Evolutionary conservation across 2,888 invertebrate genomes (phyloP).

Genomic region (Maniola hyperantus): DNA sequence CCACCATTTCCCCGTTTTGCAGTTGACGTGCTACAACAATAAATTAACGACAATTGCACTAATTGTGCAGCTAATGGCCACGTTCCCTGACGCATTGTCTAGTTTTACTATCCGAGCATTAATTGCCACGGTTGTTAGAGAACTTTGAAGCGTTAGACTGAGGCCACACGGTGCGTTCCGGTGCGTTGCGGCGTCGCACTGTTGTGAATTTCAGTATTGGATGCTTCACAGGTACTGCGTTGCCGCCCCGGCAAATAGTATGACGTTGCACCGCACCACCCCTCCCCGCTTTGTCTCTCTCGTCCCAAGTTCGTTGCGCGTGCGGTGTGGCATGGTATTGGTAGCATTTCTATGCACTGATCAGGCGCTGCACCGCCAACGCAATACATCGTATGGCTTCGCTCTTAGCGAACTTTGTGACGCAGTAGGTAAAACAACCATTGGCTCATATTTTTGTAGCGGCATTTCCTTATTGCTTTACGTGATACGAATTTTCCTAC

Average conservation of each 20-base stretch:
- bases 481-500: slow-evolving; percentile 58
- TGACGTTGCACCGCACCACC: no score
- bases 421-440: not conserved
- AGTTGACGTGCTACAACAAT: slow-evolving; percentile 62
- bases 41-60: slow-evolving; percentile 80
- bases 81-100: slow-evolving; percentile 73
- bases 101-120: slow-evolving; percentile 63
- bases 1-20: slow-evolving; percentile 46
- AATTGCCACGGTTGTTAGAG: slow-evolving; percentile 56
- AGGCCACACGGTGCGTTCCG: no score
- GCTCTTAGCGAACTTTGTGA: not conserved
- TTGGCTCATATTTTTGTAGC: slow-evolving; percentile 41
- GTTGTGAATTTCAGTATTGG: no score
- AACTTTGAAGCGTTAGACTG: not conserved
- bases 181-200: no score
- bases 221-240: no score
- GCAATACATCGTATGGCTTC: no score
- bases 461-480: slow-evolving; percentile 57
- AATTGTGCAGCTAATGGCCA: slow-evolving; percentile 77
- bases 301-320: no score
- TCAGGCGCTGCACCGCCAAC: no score
- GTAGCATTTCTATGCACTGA: no score
- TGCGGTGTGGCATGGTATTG: no score
- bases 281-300: no score
- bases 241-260: no score